Evolutionary conservation across 2,797 vertebrate species (phyloP), one percentile per base, ranked within the genome.

Genomic region (Sebastes miniatus): DNA sequence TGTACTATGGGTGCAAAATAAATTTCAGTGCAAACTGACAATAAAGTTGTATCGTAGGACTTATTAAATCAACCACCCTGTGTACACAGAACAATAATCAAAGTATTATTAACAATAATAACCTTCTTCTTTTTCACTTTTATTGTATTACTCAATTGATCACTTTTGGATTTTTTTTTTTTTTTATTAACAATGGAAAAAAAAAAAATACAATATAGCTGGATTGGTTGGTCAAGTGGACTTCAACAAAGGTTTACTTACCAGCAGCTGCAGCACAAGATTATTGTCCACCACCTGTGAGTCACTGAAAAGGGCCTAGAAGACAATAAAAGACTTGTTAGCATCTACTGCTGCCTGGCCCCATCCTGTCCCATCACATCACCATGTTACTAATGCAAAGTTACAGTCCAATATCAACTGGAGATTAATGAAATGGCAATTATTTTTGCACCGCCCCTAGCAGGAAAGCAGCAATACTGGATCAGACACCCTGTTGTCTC

Each of bases 261-360:
- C 94, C 91, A 95, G 39, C 39, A 43, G 39, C 14, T 43, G 50
- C 58, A 95, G 88, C 7, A 94, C 83, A 0, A 89, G 1, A 18
- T 47, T 77, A 29, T 76, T 79, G 14, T 76, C 29, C 25, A 91
- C 29, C 22, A 91, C 36, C 1, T 52, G 2, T 5, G 10, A 39
- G 27, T 83, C 85, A 18, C 64, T 82, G 18, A 39, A 9, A 20
- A 95, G 86, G 81, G 90, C 90, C 94, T 95, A 4, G 4, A 87
- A 32, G 76, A 62, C 2, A 83, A 43, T 16, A 88, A 29, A 89
- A n/a, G 27, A 34, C 1, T 25, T 72, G 27, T 88, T 54, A 82
- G n/a, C 62, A 27, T 14, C 3, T 52, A 16, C 8, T 58, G 14
- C 39, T 39, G 32, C 25, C n/a, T 73, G 36, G 0, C 32, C 63